Base-by-base conservation (phyloP, 2,797 vertebrate species). In the Sylvia borin region DNA sequence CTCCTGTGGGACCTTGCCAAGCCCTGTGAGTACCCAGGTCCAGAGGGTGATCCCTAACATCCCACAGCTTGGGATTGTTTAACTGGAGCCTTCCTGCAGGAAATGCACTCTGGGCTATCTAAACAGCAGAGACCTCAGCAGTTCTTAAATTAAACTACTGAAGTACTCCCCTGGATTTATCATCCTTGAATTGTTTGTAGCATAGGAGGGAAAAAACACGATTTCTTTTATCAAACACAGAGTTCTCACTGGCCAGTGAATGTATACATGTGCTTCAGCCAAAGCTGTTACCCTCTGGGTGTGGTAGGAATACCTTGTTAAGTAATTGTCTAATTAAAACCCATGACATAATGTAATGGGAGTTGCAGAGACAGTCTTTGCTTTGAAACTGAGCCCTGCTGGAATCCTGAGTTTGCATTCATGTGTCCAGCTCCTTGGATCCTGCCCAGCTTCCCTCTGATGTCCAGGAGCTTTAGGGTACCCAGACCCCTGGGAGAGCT, bases 311-410 rank as follows among this genome's bases (percentile, higher is more conserved):
- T 74, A 81, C 54, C 62, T 74, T 9, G 1, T 68, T n/a, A 93
- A 85, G 72, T 92, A 77, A 93, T 36, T 34, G 82, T 81, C 58
- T 88, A 81, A 90, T 94, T 92, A 88, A 92, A 92, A n/a, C 55
- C 42, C 13, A 34, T 81, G 85, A 81, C 61, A 25, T 88, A 81
- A 93, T 21, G 76, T n/a, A 47, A 27, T 31, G 70, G 73, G n/a
- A 86, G 73, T 22, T 92, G 65, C 51, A 87, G 82, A 72, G 58
- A 65, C 54, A 81, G 3, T 51, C 34, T 84, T 47, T 70, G 15
- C 58, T 85, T 62, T 58, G 72, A 66, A 92, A 54, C 15, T 11
- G 32, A 76, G 50, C 43, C 21, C 67, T 76, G 43, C 87, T 85
- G 68, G 64, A 80, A 57, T 61, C 84, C 34, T 22, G 17, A 42